A percentile compares a stretch with the other conserved stretches of the same genome.
phyloP scores from a whole-genome alignment of 2,113 vertebrate species.

The Podarcis muralis region DNA sequence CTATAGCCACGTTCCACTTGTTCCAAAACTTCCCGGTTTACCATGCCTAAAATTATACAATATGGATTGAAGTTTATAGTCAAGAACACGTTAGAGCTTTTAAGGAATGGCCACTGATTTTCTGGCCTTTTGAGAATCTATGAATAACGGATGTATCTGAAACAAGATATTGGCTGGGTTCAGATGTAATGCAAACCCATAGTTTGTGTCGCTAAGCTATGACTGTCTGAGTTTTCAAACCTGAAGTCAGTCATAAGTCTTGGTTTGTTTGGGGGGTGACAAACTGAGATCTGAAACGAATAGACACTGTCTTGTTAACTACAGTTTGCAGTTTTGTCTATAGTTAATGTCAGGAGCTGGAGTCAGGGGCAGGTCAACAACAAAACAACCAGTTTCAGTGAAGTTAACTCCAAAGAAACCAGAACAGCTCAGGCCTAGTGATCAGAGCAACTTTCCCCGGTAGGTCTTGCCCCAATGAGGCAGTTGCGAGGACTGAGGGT shows the following conservation, averaged over 20 bases:
- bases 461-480: too few species aligned
- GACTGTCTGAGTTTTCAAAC: background rate
- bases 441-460: too few species aligned
- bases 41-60: slow-evolving; percentile 84
- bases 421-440: too few species aligned
- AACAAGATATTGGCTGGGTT: background rate
- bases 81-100: background rate
- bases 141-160: background rate
- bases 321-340: background rate
- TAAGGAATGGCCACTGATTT: background rate
- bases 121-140: background rate
- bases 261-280: background rate
- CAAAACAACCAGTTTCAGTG: too few species aligned
- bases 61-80: slow-evolving; percentile 5
- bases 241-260: background rate
- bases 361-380: too few species aligned
- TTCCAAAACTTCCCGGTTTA: slow-evolving; percentile 94
- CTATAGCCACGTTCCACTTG: slow-evolving; percentile 95
- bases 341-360: too few species aligned
- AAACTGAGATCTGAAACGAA: background rate
- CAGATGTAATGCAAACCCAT: background rate
- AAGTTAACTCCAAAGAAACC: too few species aligned
- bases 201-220: background rate
- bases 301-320: background rate
- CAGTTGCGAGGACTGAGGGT: too few species aligned